Evolutionary conservation across 2,888 invertebrate species (phyloP), one percentile per base, ranked within the genome.

Genomic region (Galerucella nymphaeae): DNA sequence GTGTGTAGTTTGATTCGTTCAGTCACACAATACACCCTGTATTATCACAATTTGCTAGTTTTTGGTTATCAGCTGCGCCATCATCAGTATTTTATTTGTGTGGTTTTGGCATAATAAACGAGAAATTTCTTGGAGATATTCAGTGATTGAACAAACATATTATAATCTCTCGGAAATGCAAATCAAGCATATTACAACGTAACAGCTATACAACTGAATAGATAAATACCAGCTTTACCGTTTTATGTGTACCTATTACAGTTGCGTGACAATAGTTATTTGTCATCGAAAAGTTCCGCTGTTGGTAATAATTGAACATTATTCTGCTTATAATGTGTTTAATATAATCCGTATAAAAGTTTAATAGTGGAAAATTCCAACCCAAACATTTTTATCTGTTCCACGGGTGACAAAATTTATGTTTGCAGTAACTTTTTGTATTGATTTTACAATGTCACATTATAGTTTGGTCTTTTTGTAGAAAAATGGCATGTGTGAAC

Each of bases 201-300:
- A 41, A 45, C 45, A 9, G 42, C 16, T 20, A 42, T 57, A 45
- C 58, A 57, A 66, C 55, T 66, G 41, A 66, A 66, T 58, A 58
- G 65, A 55, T 66, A 66, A 66, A 55, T 66, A 66, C 38, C 13
- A 66, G 66, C 58, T 66, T 58, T 65, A 66, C 64, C 63, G 58
- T 71, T 74, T 71, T 70, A 66, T 73, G 73, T 73, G 71, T 73
- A 73, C n/a, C n/a, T n/a, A n/a, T 75, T 67, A 73, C 70, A 41
- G 61, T 57, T 73, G 63, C 75, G 75, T 75, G 75, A 75, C 75
- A 71, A 72, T 61, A 70, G 70, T 70, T 75, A 73, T 75, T 73
- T 73, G 75, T 75, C 73, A 73, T 75, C 62, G 65, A 48, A 73
- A 55, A 75, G 59, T 70, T 61, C 66, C 38, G 68, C 73, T 71